Percentiles rank a stretch among this genome's conserved stretches.
Evolutionary conservation across 1,140 invertebrate species (phyloP).

Genomic region (Drosophila fuyamai): DNA sequence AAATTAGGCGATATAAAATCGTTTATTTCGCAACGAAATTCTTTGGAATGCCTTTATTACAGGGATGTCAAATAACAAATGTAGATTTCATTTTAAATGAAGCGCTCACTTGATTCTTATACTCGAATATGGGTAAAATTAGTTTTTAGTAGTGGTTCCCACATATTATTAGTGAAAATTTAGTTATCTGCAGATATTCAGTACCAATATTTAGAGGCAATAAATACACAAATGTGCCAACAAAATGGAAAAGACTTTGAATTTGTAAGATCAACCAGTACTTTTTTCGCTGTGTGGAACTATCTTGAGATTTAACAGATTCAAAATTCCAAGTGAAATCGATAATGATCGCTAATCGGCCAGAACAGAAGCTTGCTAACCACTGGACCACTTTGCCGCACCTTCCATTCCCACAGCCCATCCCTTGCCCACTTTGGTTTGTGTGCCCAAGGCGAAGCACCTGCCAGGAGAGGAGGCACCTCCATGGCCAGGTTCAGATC

Average conservation of each 20-base stretch:
- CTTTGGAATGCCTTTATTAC: background rate
- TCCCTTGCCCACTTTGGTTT: background rate
- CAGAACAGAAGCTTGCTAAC: conserved; percentile 31
- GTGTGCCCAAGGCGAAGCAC: conserved; percentile 15
- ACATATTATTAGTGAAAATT: no score
- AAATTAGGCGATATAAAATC: background rate
- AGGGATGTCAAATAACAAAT: background rate
- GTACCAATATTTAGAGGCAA: background rate
- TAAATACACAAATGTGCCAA: conserved; percentile 5
- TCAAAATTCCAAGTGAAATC: conserved; percentile 40
- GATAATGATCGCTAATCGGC: conserved; percentile 34
- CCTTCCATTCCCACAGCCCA: background rate
- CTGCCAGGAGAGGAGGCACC: conserved; percentile 8
- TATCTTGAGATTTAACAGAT: background rate
- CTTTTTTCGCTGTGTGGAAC: background rate
- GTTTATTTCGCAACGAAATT: background rate
- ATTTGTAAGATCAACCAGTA: background rate
- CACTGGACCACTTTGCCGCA: conserved; percentile 7
- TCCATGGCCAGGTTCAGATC: background rate
- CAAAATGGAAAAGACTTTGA: background rate
- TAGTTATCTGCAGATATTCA: no score
- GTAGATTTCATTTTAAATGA: no score
- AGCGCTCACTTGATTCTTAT: no score
- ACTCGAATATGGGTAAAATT: no score
- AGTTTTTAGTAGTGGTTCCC: no score